Base-by-base conservation (phyloP, 2,113 vertebrate genomes). In the Proterorhinus semilunaris region DNA sequence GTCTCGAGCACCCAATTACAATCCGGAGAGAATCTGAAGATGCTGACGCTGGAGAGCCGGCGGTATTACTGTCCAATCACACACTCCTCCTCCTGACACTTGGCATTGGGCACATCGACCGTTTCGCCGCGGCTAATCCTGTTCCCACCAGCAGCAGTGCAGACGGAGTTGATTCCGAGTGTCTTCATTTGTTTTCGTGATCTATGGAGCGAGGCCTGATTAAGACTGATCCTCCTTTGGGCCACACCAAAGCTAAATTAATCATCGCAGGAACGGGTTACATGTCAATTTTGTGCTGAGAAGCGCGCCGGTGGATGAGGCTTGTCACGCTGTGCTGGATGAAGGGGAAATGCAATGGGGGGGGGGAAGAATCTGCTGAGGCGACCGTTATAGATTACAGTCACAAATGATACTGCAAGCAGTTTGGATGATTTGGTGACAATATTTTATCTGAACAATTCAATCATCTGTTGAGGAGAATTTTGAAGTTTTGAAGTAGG, bases 241-340 rank as follows among this genome's bases (percentile, higher is more conserved):
- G 72, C 79, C 63, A 76, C 67, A 76, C 76, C 70, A 76, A 69
- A 76, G 78, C 78, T 76, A 78, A 87, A 89, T 90, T 76, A 84
- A 89, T 92, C 83, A 87, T 90, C 83, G 79, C 75, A 83, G 75
- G 78, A 88, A 89, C 81, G 72, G 80, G 80, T 75, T 90, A 79
- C 70, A n/a, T 83, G 83, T 88, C 86, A 80, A 72, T 85, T 82
- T 79, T 75, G 75, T 71, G 62, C 74, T 80, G 81, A 83, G 87
- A 76, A 85, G 78, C 84, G 83, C 84, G 85, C 71, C 51, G 69
- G 71, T 75, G 57, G 61, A 83, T 75, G 80, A 83, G 82, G 76
- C 69, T 59, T 85, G 72, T 84, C 80, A 82, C 43, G 12, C 62
- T 27, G 9, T 81, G 81, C 74, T 75, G 57, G 72, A 86, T 84